These are phyloP conservation scores for Psix sp. DNA, from an alignment of 1,140 invertebrate genomes.

Conservation along the genomic window DNA sequence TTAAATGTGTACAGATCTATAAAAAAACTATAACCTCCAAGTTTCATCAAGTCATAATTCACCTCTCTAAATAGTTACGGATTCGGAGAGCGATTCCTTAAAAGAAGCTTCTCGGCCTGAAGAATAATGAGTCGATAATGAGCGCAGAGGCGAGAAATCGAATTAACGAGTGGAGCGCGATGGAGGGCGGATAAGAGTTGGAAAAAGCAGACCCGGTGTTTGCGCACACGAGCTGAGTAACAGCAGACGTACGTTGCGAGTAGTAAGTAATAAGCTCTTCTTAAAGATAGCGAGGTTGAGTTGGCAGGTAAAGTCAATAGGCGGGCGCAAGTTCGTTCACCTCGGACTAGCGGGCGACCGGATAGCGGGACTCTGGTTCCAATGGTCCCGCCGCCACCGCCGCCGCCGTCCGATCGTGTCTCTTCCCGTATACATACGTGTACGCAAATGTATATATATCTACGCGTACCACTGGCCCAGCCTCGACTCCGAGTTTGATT, in stretches of 20 bases:
- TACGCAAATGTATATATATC: conserved; percentile 42
- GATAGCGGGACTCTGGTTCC: conserved; percentile 74
- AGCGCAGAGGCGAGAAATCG: too few relatives aligned
- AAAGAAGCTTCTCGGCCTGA: too few relatives aligned
- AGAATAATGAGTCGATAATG: too few relatives aligned
- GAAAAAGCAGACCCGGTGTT: too few relatives aligned
- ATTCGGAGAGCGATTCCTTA: too few relatives aligned
- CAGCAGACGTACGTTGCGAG: conserved; percentile 32
- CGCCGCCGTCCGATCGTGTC: conserved; percentile 55
- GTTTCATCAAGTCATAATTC: too few relatives aligned
- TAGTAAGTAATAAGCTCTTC: conserved; percentile 57
- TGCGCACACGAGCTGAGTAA: too few relatives aligned
- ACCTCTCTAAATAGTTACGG: too few relatives aligned
- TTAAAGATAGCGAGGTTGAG: conserved; percentile 61
- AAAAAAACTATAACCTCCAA: too few relatives aligned
- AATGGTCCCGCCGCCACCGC: conserved; percentile 58
- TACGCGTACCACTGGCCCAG: conserved; percentile 4
- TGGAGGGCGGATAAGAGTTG: too few relatives aligned
- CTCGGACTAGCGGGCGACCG: conserved; percentile 74
- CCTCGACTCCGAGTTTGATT: conserved; percentile 10
- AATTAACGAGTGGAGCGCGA: too few relatives aligned
- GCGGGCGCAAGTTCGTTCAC: conserved; percentile 72
- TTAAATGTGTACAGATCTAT: too few relatives aligned
- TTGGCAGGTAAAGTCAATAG: conserved; percentile 73
- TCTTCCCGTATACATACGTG: conserved; percentile 53